Conservation (phyloP, 2,888 invertebrate species). For the Pristionchus entomophagus region DNA sequence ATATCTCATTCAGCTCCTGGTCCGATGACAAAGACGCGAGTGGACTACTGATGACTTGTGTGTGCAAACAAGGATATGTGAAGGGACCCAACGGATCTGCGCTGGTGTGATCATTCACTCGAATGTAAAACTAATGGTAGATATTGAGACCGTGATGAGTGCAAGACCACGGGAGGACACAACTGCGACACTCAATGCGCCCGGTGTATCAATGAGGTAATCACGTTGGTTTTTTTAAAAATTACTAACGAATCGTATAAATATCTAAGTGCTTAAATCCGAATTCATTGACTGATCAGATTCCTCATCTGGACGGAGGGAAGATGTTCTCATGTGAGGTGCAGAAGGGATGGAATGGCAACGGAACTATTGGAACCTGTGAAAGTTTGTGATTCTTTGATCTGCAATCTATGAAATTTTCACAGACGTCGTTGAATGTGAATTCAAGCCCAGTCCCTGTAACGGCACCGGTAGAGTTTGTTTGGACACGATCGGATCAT, state of each 20-base stretch:
- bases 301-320: constrained; percentile 9
- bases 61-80: constrained; percentile 42
- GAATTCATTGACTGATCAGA: background rate
- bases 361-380: constrained; percentile 40
- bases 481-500: constrained; percentile 34
- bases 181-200: constrained; percentile 13
- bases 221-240: no score
- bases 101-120: background rate
- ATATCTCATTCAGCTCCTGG: background rate
- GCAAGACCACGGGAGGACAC: background rate
- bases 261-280: no score
- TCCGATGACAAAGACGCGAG: background rate
- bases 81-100: constrained; percentile 33
- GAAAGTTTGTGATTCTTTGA: background rate
- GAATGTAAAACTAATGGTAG: background rate
- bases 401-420: no score
- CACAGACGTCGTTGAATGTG: constrained; percentile 26
- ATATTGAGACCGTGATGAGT: background rate
- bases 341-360: constrained; percentile 40
- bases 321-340: background rate
- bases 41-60: constrained; percentile 11
- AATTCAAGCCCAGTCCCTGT: background rate
- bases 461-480: background rate
- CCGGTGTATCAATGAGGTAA: constrained; percentile 22
- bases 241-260: no score